phyloP scores from a whole-genome alignment of 2,113 vertebrate genomes.

The Melanotaenia duboulayi region DNA sequence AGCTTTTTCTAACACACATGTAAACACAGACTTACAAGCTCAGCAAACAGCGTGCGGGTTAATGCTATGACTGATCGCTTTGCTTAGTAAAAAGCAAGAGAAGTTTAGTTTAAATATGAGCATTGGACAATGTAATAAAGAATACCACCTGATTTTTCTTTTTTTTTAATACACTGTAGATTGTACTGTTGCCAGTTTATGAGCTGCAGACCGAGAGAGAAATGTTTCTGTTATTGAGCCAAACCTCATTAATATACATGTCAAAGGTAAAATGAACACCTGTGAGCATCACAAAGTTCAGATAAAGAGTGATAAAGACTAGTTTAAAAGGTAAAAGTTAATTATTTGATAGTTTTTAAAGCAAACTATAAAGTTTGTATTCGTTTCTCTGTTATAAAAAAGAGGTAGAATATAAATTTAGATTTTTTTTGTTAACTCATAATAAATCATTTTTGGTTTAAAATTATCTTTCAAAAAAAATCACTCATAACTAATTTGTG shows the following conservation, averaged over 20 bases:
- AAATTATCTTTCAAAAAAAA: too few species aligned
- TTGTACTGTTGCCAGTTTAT: not conserved
- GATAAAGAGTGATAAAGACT: too few species aligned
- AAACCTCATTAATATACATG: not conserved
- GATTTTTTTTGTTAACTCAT: too few species aligned
- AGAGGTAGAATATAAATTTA: too few species aligned
- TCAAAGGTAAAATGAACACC: not conserved
- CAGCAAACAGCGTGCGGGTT: conserved; percentile 45
- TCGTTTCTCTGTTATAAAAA: too few species aligned
- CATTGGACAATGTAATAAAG: conserved; percentile 3
- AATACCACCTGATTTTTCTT: conserved; percentile 2
- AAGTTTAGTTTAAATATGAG: conserved; percentile 29
- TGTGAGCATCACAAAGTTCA: too few species aligned
- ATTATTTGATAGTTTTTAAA: too few species aligned
- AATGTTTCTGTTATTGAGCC: not conserved
- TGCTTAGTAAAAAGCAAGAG: conserved; percentile 12
- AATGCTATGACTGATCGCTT: conserved; percentile 33
- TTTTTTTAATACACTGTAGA: not conserved
- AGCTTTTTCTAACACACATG: conserved; percentile 14
- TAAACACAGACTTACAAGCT: conserved; percentile 29
- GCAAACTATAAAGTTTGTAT: too few species aligned
- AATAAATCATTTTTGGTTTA: too few species aligned
- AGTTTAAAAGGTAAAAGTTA: too few species aligned
- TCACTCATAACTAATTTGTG: too few species aligned
- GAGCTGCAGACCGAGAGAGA: not conserved